Conservation (phyloP, 2,113 vertebrate genomes). For the Semnornis frantzii region DNA sequence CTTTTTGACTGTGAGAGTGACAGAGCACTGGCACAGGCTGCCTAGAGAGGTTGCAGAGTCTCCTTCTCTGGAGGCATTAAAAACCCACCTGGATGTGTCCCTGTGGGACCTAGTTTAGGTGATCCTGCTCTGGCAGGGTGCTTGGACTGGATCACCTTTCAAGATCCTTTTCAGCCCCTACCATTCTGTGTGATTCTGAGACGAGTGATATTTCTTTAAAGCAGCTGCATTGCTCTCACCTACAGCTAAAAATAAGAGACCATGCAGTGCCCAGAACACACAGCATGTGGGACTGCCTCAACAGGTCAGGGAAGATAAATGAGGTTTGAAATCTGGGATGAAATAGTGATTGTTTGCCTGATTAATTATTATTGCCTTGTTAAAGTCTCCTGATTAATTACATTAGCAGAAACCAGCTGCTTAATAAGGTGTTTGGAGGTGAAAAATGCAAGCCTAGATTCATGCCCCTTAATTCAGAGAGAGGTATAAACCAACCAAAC, state of each 20-base stretch:
- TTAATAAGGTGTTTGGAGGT: neutral
- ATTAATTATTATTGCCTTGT: neutral
- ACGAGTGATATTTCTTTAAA: neutral
- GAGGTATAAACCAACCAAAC: neutral
- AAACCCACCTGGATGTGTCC: too few relatives aligned
- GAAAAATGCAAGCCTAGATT: neutral
- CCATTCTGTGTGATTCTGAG: too few relatives aligned
- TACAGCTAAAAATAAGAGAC: neutral
- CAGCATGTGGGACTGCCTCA: neutral
- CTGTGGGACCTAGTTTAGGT: too few relatives aligned
- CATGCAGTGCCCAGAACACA: neutral
- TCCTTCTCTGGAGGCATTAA: too few relatives aligned
- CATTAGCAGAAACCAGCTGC: neutral
- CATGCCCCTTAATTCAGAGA: neutral
- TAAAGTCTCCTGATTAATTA: conserved; percentile 8
- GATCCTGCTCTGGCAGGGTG: too few relatives aligned
- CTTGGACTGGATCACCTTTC: too few relatives aligned
- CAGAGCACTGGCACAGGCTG: too few relatives aligned
- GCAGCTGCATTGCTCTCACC: neutral
- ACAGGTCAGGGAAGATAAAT: neutral
- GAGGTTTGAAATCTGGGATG: neutral
- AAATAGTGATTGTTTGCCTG: neutral
- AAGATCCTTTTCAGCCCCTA: too few relatives aligned
- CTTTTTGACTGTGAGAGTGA: too few relatives aligned
- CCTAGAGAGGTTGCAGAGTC: too few relatives aligned